Evolutionary conservation across 1,140 invertebrate genomes (phyloP).

Genomic region (Samia ricini): DNA sequence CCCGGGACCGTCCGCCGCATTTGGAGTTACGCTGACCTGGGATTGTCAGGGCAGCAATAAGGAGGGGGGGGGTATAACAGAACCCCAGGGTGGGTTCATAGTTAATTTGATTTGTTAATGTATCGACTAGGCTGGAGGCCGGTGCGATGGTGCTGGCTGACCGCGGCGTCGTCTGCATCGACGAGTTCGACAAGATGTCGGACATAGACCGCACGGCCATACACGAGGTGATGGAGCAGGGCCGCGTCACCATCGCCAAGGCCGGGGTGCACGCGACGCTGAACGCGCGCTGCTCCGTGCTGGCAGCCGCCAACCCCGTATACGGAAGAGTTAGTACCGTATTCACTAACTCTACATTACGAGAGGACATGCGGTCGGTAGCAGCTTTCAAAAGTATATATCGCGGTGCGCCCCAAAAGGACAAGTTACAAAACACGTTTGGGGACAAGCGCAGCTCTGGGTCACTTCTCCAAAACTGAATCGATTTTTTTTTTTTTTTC

Average conservation of each 20-base stretch:
- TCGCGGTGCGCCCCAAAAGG: no score
- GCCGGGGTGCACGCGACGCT: conserved; percentile 98
- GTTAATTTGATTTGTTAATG: background rate
- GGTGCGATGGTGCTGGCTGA: conserved; percentile 99
- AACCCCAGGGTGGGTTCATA: no score
- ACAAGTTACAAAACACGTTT: no score
- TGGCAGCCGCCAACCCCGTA: conserved; percentile 99
- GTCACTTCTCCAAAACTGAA: no score
- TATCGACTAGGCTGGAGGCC: conserved; percentile 89
- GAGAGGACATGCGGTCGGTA: background rate
- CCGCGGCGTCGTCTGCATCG: conserved; percentile 98
- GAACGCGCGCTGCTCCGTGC: conserved; percentile 98
- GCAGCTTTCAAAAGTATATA: background rate
- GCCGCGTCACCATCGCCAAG: conserved; percentile 98
- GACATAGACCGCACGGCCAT: conserved; percentile 99
- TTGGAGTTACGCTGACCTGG: no score
- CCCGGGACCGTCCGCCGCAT: no score
- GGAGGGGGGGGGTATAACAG: no score
- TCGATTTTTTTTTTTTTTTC: no score
- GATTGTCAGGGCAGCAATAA: no score
- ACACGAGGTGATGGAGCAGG: conserved; percentile 98
- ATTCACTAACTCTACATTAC: background rate
- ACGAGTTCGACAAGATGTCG: conserved; percentile 99
- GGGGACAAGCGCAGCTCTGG: no score
- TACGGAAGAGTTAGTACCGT: conserved; percentile 90